Evolutionary conservation across 2,888 invertebrate genomes (phyloP).

Genomic region (Drosophila eohydei): DNA sequence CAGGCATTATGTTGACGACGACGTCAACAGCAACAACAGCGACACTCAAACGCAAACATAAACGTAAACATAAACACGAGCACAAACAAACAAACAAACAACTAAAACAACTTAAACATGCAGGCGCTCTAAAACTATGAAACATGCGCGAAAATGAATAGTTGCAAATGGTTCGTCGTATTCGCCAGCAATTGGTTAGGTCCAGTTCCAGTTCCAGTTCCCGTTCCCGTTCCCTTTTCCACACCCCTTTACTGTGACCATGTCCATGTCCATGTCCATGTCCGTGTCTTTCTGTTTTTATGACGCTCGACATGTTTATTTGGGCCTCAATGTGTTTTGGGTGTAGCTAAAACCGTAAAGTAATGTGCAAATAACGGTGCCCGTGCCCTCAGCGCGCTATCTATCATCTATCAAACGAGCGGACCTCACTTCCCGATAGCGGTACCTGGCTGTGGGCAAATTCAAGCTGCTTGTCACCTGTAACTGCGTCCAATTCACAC

Average conservation of each 20-base stretch:
- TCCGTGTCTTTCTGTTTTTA: slow-evolving; percentile 58
- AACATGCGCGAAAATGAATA: slow-evolving; percentile 73
- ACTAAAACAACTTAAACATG: slow-evolving; percentile 39
- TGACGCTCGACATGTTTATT: slow-evolving; percentile 73
- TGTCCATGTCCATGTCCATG: slow-evolving; percentile 21
- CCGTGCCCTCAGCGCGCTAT: slow-evolving; percentile 62
- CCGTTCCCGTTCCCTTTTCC: background rate
- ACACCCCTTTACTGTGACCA: slow-evolving; percentile 1
- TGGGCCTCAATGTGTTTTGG: slow-evolving; percentile 79
- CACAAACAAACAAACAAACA: slow-evolving; percentile 19
- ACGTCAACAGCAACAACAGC: slow-evolving; percentile 49
- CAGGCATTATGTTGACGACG: slow-evolving; percentile 67
- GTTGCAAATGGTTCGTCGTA: slow-evolving; percentile 60
- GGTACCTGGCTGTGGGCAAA: slow-evolving; percentile 1
- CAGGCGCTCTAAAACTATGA: slow-evolving; percentile 68
- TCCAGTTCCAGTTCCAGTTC: slow-evolving; percentile 26
- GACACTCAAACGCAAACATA: slow-evolving; percentile 29
- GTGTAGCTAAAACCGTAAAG: slow-evolving; percentile 74
- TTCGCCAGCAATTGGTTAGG: slow-evolving; percentile 31
- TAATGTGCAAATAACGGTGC: slow-evolving; percentile 78
- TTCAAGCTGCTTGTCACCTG: slow-evolving; percentile 28
- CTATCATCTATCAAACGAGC: slow-evolving; percentile 77
- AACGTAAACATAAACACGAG: slow-evolving; percentile 30
- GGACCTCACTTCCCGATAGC: slow-evolving; percentile 34
- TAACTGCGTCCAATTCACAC: slow-evolving; percentile 7